These are phyloP conservation scores for Bubo bubo DNA, from an alignment of 2,113 vertebrate species.

Conservation along the genomic window DNA sequence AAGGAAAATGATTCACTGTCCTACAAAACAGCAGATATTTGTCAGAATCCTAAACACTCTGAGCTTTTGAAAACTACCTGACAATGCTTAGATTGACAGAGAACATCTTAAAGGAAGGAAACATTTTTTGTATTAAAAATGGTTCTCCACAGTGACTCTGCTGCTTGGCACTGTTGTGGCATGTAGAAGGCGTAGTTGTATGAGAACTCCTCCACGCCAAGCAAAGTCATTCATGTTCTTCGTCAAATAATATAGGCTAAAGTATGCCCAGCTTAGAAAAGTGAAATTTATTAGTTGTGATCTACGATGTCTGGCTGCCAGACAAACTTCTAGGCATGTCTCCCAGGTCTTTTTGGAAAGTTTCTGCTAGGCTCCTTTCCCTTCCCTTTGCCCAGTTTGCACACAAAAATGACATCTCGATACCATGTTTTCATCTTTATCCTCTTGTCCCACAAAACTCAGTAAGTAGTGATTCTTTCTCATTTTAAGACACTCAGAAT, in stretches of 20 bases:
- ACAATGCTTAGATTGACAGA: not conserved
- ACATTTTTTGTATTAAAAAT: not conserved
- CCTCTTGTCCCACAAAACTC: not conserved
- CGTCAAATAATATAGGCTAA: not conserved
- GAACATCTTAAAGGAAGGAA: not conserved
- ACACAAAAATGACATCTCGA: not conserved
- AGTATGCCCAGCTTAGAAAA: not conserved
- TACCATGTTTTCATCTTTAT: conserved; percentile 13
- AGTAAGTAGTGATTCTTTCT: conserved; percentile 15
- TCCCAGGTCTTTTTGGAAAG: conserved; percentile 5
- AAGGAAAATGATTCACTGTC: not conserved
- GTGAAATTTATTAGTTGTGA: conserved; percentile 56
- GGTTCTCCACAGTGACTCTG: not conserved
- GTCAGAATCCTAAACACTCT: not conserved
- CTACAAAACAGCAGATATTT: not conserved
- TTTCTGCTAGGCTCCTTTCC: not conserved
- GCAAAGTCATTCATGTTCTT: not conserved
- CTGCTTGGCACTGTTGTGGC: not conserved
- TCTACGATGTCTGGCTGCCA: not conserved
- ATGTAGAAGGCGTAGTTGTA: not conserved
- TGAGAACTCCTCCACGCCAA: not conserved
- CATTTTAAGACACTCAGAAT: conserved; percentile 13
- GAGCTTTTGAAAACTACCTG: not conserved
- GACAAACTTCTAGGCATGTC: conserved; percentile 2
- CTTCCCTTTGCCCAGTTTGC: not conserved